Conservation (phyloP, 2,888 invertebrate species). For the Calameuta pallipes region DNA sequence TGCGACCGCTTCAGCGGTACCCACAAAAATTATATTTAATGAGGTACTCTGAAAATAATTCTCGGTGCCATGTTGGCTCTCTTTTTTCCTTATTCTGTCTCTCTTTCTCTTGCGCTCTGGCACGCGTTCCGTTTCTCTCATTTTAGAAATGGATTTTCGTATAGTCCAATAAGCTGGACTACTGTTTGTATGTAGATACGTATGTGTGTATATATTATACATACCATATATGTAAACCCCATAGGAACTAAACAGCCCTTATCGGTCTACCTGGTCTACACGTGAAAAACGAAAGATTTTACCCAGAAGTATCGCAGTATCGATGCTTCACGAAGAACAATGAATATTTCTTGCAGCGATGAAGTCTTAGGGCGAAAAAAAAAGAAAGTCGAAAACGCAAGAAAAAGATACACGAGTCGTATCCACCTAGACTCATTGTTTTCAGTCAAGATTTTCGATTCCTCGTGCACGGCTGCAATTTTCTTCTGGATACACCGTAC, state of each 20-base stretch:
- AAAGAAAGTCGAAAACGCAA: not conserved
- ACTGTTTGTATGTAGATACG: not conserved
- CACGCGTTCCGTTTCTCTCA: not conserved
- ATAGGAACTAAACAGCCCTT: not conserved
- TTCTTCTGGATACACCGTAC: not conserved
- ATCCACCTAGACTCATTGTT: not conserved
- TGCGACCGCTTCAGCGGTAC: slow-evolving; percentile 9
- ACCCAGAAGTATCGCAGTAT: not conserved
- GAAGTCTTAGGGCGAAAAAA: not conserved
- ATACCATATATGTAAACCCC: not conserved
- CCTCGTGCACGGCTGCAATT: not conserved
- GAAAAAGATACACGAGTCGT: not conserved
- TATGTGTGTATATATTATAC: not conserved
- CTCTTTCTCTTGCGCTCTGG: not conserved
- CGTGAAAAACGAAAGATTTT: not conserved
- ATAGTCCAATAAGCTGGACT: not conserved
- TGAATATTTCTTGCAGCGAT: not conserved
- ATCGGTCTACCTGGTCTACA: not conserved
- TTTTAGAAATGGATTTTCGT: not conserved
- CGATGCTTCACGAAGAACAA: not conserved
- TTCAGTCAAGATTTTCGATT: not conserved
- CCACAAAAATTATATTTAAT: slow-evolving; percentile 30
- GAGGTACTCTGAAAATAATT: slow-evolving; percentile 27
- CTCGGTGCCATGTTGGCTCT: slow-evolving; percentile 4
- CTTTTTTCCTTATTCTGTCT: not conserved